Evolutionary conservation across 1,140 invertebrate species (phyloP).

Genomic region (Papilio xuthus): DNA sequence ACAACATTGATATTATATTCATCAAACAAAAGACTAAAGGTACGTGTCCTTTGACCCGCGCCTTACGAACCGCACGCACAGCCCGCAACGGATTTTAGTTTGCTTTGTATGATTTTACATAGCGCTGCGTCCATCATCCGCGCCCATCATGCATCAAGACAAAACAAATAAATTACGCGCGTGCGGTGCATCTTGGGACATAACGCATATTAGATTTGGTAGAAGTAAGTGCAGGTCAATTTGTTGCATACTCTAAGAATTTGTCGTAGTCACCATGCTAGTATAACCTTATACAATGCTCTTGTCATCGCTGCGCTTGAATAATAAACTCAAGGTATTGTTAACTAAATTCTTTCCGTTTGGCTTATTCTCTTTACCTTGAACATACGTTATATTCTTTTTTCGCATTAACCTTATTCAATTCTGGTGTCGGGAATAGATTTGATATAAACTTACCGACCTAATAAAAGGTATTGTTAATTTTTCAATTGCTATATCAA

Average conservation of each 20-base stretch:
- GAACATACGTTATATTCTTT: neutral
- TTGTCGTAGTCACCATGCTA: neutral
- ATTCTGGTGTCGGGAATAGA: neutral
- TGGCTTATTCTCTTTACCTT: neutral
- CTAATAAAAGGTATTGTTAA: neutral
- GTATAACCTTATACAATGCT: neutral
- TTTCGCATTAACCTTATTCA: neutral
- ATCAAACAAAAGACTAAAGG: neutral
- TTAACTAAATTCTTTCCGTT: conserved; percentile 15
- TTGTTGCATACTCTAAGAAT: neutral
- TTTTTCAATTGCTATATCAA: neutral
- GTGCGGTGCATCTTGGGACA: too few species aligned
- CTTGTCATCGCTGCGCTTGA: neutral
- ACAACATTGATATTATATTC: neutral
- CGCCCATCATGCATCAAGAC: too few species aligned
- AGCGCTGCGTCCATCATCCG: too few species aligned
- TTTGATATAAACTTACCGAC: neutral
- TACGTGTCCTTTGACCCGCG: too few species aligned
- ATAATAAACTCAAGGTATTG: neutral
- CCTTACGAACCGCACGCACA: too few species aligned
- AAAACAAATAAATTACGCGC: too few species aligned
- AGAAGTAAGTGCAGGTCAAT: neutral
- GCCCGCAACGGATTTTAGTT: too few species aligned
- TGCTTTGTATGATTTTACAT: too few species aligned
- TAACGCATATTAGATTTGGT: neutral